A percentile compares a stretch with the other conserved stretches of the same genome.
Evolutionary conservation across 2,113 vertebrate genomes (phyloP).

Genomic region (Otolemur garnettii): DNA sequence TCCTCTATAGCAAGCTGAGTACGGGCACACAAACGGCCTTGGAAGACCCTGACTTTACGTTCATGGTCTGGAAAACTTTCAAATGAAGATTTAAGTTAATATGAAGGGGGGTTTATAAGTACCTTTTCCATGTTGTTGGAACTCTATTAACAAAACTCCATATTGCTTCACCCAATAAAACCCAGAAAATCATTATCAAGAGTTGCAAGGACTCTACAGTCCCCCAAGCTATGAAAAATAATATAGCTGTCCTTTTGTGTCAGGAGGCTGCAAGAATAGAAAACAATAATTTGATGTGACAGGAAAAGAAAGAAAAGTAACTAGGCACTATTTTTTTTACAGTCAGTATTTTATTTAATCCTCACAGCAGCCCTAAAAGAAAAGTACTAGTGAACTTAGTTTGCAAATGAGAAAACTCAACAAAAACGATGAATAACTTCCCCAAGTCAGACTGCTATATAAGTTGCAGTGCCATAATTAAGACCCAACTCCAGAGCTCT

Average conservation of each 20-base stretch:
- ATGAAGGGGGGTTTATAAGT: not conserved
- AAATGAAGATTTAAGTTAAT: slow-evolving; percentile 10
- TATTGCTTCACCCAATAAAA: not conserved
- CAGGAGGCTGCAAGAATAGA: slow-evolving; percentile 48
- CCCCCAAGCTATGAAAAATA: slow-evolving; percentile 68
- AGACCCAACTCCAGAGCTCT: slow-evolving; percentile 36
- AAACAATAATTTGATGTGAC: slow-evolving; percentile 62
- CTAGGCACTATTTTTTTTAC: slow-evolving; percentile 36
- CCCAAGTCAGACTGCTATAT: not conserved
- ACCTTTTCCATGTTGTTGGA: slow-evolving; percentile 26
- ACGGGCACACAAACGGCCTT: not conserved
- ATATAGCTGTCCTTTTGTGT: slow-evolving; percentile 63
- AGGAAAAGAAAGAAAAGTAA: slow-evolving; percentile 61
- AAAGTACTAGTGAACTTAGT: slow-evolving; percentile 79
- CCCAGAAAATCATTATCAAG: slow-evolving; percentile 32
- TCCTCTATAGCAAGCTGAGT: not conserved
- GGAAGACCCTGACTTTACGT: slow-evolving; percentile 36
- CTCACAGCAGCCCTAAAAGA: slow-evolving; percentile 43
- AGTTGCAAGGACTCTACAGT: slow-evolving; percentile 49
- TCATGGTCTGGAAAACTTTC: slow-evolving; percentile 56
- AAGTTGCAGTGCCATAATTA: slow-evolving; percentile 5
- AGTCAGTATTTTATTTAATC: slow-evolving; percentile 54
- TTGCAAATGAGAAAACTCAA: slow-evolving; percentile 51
- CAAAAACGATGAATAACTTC: slow-evolving; percentile 16
- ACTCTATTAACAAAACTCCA: slow-evolving; percentile 51